These are phyloP conservation scores for Heliconius hermathena DNA, from an alignment of 1,140 invertebrate species.

Conservation along the genomic window DNA sequence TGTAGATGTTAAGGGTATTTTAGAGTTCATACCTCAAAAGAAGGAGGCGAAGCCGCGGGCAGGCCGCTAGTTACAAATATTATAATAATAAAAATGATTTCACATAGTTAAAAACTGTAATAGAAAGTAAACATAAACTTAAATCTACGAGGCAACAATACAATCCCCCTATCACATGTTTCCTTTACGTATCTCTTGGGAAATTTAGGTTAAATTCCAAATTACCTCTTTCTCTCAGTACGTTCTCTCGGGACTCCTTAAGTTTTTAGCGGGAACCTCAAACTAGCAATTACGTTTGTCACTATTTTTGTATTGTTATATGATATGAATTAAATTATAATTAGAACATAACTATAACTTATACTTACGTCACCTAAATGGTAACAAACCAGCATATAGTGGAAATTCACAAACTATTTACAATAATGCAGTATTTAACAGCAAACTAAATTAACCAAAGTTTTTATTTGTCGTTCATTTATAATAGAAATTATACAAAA, in stretches of 20 bases:
- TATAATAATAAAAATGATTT: not conserved
- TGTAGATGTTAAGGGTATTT: no score
- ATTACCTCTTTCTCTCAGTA: conserved; percentile 12
- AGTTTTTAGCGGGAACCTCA: not conserved
- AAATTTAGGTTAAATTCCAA: conserved; percentile 11
- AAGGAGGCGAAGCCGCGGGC: no score
- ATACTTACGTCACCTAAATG: no score
- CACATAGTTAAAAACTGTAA: not conserved
- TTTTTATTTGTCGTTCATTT: no score
- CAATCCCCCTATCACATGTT: not conserved
- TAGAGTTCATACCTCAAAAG: no score
- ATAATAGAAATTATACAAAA: no score
- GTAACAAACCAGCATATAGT: no score
- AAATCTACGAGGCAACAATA: conserved; percentile 12
- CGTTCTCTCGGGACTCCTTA: not conserved
- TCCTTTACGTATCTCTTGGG: not conserved
- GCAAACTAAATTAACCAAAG: no score
- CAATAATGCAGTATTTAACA: not conserved
- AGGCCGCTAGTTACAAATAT: no score
- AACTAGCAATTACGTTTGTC: not conserved
- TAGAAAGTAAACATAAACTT: not conserved
- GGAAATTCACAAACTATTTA: not conserved
- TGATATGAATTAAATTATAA: no score
- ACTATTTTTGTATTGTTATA: not conserved
- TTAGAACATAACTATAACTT: no score